These are phyloP conservation scores for Xestobium rufovillosum DNA, from an alignment of 2,888 invertebrate genomes.

Conservation along the genomic window DNA sequence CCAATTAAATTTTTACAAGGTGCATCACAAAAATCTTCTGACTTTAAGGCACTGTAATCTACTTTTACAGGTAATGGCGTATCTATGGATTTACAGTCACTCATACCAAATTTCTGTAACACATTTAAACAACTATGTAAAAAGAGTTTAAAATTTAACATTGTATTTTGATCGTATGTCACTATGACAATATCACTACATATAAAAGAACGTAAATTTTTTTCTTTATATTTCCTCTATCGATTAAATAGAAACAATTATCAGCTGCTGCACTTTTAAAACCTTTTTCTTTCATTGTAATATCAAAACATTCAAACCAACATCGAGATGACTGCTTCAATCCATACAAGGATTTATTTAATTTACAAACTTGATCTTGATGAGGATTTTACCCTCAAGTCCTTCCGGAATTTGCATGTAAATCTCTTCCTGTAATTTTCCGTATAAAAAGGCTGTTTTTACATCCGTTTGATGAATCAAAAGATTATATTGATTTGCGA, in stretches of 20 bases:
- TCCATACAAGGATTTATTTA: no score
- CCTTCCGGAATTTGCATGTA: slow-evolving; percentile 14
- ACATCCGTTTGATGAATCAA: slow-evolving; percentile 14
- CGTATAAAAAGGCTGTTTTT: slow-evolving; percentile 14
- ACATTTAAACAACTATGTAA: slow-evolving; percentile 22
- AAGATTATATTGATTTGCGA: slow-evolving; percentile 10
- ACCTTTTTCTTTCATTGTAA: slow-evolving; percentile 6
- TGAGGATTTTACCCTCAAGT: neutral
- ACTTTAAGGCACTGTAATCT: slow-evolving; percentile 14
- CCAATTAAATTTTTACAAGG: slow-evolving; percentile 21
- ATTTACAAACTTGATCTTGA: slow-evolving; percentile 9
- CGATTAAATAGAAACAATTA: slow-evolving; percentile 12
- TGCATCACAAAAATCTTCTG: slow-evolving; percentile 5
- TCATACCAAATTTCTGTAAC: slow-evolving; percentile 24
- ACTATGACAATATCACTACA: slow-evolving; percentile 15
- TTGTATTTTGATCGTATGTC: slow-evolving; percentile 11
- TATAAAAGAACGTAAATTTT: slow-evolving; percentile 11
- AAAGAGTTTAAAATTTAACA: no score
- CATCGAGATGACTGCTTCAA: slow-evolving; percentile 13
- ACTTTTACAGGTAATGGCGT: slow-evolving; percentile 25
- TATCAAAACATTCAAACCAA: slow-evolving; percentile 13
- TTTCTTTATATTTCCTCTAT: neutral
- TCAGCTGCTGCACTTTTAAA: slow-evolving; percentile 12
- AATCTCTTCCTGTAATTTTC: slow-evolving; percentile 7
- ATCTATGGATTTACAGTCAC: slow-evolving; percentile 20